These are phyloP conservation scores for Camelus dromedarius DNA, from an alignment of 2,113 vertebrate species.

Conservation along the genomic window DNA sequence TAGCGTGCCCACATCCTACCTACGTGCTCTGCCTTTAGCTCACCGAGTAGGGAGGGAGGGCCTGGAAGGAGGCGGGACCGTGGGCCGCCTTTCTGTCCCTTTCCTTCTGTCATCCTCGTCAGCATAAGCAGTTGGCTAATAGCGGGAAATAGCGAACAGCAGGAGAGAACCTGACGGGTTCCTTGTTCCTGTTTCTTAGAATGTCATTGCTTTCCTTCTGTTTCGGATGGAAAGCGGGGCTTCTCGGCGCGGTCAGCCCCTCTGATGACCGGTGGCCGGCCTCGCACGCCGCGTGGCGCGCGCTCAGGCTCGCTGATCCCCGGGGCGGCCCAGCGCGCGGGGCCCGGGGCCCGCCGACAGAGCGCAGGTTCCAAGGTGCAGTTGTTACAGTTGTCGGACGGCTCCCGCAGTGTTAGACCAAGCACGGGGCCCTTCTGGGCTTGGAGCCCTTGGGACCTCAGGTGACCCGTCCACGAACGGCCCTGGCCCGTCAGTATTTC, in stretches of 20 bases:
- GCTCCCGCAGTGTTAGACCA: not conserved
- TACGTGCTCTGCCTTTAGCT: not conserved
- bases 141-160: not conserved
- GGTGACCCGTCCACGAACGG: fast-evolving
- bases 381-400: not conserved
- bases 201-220: not conserved
- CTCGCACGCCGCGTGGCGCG: not conserved
- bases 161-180: not conserved
- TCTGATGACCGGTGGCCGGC: not conserved
- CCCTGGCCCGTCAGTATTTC: not conserved
- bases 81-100: not conserved
- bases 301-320: not conserved
- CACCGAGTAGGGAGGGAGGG: not conserved
- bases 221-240: not conserved
- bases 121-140: not conserved
- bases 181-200: not conserved
- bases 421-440: not conserved
- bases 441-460: not conserved
- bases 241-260: not conserved
- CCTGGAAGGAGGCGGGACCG: not conserved
- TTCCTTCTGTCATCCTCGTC: not conserved
- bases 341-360: not conserved
- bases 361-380: too few relatives aligned
- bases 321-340: too few relatives aligned
- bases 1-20: not conserved